Conservation (phyloP, 2,888 invertebrate species). For the Furcula furcula region DNA sequence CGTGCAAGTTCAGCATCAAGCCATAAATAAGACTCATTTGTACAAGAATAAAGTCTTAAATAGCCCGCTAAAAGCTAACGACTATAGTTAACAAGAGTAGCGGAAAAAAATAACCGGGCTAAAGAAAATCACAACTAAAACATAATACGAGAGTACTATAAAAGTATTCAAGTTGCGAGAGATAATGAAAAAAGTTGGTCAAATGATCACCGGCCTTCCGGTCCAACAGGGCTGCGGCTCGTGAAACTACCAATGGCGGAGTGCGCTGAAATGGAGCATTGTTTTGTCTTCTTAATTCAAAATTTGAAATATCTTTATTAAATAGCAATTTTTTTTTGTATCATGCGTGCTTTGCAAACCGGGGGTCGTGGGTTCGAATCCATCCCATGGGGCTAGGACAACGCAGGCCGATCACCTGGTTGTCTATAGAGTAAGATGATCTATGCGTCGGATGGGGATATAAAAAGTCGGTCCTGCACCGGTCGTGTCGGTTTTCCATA, state of each 20-base stretch:
- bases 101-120: slow-evolving; percentile 37
- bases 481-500: too few relatives aligned
- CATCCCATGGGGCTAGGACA: too few relatives aligned
- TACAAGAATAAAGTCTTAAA: slow-evolving; percentile 39
- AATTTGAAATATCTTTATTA: too few relatives aligned
- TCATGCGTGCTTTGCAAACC: too few relatives aligned
- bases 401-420: too few relatives aligned
- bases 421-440: too few relatives aligned
- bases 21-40: slow-evolving; percentile 32
- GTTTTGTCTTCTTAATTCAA: too few relatives aligned
- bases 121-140: slow-evolving; percentile 63
- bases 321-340: too few relatives aligned
- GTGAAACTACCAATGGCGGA: slow-evolving; percentile 15
- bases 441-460: too few relatives aligned
- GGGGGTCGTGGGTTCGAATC: too few relatives aligned
- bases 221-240: slow-evolving; percentile 32
- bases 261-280: slow-evolving; percentile 5
- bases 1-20: slow-evolving; percentile 5
- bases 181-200: slow-evolving; percentile 77
- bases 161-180: slow-evolving; percentile 61
- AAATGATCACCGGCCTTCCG: slow-evolving; percentile 65
- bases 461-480: too few relatives aligned
- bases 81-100: slow-evolving; percentile 46
- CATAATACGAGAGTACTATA: slow-evolving; percentile 64
- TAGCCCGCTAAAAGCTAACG: slow-evolving; percentile 56